Evolutionary conservation across 1,140 invertebrate genomes (phyloP).

Genomic region (Drosophila serrata): DNA sequence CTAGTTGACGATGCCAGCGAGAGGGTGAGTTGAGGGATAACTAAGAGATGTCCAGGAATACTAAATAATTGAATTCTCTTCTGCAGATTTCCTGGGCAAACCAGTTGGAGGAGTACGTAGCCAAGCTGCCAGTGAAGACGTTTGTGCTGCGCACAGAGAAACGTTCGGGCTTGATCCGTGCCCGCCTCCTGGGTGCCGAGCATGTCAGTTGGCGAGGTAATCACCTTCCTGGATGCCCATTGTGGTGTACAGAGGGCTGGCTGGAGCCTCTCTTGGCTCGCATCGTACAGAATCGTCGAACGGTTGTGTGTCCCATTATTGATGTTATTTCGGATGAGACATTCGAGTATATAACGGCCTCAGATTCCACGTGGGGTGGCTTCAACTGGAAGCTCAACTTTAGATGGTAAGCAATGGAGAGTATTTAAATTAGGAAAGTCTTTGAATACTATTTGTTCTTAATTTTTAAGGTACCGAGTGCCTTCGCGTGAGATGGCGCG

Average conservation of each 20-base stretch:
- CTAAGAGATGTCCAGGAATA: constrained; percentile 85
- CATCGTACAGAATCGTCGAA: constrained; percentile 96
- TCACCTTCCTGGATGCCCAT: constrained; percentile 98
- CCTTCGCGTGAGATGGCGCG: constrained; percentile 97
- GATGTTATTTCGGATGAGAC: constrained; percentile 99
- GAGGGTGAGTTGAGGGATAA: constrained; percentile 86
- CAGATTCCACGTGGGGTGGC: constrained; percentile 98
- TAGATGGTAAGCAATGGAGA: constrained; percentile 91
- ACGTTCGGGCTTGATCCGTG: constrained; percentile 96
- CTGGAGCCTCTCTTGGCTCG: constrained; percentile 95
- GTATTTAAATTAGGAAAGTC: not conserved
- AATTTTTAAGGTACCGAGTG: constrained; percentile 94
- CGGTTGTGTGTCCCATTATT: constrained; percentile 98
- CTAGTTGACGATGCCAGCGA: constrained; percentile 98
- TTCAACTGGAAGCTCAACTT: constrained; percentile 99
- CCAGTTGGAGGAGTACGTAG: constrained; percentile 96
- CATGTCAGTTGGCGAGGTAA: constrained; percentile 96
- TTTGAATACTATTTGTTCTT: too few species aligned
- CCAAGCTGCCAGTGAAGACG: constrained; percentile 93
- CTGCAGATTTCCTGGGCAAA: constrained; percentile 92
- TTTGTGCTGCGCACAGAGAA: constrained; percentile 93
- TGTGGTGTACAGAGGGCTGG: constrained; percentile 98
- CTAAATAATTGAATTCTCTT: too few species aligned
- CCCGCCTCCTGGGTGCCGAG: constrained; percentile 95
- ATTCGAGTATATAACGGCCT: constrained; percentile 98